These are phyloP conservation scores for Urophycis tenuis DNA, from an alignment of 2,797 vertebrate genomes.

Conservation along the genomic window DNA sequence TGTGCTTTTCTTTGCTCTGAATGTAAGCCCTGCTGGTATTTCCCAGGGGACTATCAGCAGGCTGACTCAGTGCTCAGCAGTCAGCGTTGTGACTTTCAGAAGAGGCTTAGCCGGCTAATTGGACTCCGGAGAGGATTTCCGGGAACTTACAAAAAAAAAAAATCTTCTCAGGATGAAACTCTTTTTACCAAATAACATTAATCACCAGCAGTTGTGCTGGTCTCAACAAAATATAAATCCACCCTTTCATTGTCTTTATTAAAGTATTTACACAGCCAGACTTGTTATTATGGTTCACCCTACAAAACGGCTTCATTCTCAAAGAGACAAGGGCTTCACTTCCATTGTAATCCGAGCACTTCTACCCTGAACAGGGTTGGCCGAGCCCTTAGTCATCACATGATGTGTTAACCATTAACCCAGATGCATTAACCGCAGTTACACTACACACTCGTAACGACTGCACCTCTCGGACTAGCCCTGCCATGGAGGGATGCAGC, in stretches of 20 bases:
- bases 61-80: background rate
- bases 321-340: background rate
- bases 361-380: slow-evolving; percentile 36
- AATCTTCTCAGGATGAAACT: background rate
- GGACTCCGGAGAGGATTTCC: background rate
- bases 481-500: background rate
- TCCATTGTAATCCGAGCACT: background rate
- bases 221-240: background rate
- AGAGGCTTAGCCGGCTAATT: slow-evolving; percentile 3
- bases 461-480: slow-evolving; percentile 6
- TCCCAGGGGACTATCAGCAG: background rate
- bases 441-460: slow-evolving; percentile 18
- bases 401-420: slow-evolving; percentile 54
- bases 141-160: background rate
- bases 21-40: background rate
- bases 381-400: slow-evolving; percentile 30
- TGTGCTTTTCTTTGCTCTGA: background rate
- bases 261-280: background rate
- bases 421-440: slow-evolving; percentile 4
- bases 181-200: background rate
- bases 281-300: background rate
- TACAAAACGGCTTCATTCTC: background rate
- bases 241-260: background rate
- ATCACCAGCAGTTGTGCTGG: background rate
- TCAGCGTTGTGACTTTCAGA: background rate